phyloP scores from a whole-genome alignment of 2,113 vertebrate genomes.

The Struthidea cinerea region DNA sequence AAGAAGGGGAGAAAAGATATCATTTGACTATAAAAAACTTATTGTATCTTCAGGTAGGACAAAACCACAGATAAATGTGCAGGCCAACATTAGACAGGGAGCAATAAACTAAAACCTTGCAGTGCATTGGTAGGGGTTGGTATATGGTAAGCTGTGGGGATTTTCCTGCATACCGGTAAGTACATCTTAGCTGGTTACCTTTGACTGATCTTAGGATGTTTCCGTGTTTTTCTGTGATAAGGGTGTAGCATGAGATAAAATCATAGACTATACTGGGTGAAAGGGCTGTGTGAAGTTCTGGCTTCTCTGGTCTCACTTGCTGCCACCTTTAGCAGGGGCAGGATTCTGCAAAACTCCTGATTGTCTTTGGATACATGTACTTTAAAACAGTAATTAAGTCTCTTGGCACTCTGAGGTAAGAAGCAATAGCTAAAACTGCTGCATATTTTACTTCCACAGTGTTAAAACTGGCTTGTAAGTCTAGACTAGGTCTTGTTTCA shows the following conservation, averaged over 20 bases:
- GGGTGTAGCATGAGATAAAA: not conserved
- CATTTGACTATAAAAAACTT: not conserved
- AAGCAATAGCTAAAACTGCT: not conserved
- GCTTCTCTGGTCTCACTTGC: not conserved
- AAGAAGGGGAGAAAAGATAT: not conserved
- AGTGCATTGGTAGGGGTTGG: not conserved
- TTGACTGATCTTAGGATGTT: not conserved
- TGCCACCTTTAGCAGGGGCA: not conserved
- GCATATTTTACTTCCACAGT: not conserved
- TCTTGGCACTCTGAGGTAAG: not conserved
- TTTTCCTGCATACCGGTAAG: not conserved
- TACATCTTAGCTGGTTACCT: not conserved
- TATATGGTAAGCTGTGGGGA: not conserved
- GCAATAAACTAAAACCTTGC: not conserved
- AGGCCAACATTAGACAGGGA: not conserved
- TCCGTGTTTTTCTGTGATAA: not conserved
- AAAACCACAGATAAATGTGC: not conserved
- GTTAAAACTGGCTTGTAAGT: not conserved
- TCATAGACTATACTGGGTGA: not conserved
- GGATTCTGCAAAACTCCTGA: not conserved
- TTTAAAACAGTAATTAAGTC: not conserved
- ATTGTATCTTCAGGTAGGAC: not conserved
- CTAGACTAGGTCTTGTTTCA: not conserved
- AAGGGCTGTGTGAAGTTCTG: not conserved
- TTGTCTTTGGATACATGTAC: fast-evolving